Conservation (phyloP, 2,113 vertebrate species). For the Cyprinodon tularosa region DNA sequence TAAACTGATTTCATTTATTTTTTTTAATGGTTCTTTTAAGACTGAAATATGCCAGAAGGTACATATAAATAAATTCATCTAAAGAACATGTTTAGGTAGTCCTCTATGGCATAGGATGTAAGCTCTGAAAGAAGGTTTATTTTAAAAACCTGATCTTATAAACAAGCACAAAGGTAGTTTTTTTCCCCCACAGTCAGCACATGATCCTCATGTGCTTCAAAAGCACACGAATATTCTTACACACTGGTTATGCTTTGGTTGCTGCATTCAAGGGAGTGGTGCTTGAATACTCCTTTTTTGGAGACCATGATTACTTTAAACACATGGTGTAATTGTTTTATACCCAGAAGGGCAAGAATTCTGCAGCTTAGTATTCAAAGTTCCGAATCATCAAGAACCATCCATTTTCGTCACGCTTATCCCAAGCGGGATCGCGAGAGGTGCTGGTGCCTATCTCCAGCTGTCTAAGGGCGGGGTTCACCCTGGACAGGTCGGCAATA, state of each 20-base stretch:
- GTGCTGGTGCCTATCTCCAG: no score
- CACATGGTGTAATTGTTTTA: not conserved
- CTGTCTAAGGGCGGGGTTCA: no score
- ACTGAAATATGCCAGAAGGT: not conserved
- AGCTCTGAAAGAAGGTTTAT: slow-evolving; percentile 15
- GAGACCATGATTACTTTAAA: not conserved
- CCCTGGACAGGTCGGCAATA: no score
- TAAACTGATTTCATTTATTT: slow-evolving; percentile 55
- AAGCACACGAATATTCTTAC: not conserved
- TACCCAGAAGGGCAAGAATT: not conserved
- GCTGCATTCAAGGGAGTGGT: not conserved
- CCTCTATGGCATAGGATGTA: slow-evolving; percentile 17
- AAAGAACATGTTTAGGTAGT: not conserved
- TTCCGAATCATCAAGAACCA: not conserved
- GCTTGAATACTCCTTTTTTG: not conserved
- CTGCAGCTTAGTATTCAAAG: not conserved
- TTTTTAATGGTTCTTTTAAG: not conserved
- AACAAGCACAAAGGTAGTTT: not conserved
- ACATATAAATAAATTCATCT: slow-evolving; percentile 1
- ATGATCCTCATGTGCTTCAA: not conserved
- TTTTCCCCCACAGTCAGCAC: not conserved
- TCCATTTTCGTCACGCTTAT: no score
- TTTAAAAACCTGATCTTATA: slow-evolving; percentile 19
- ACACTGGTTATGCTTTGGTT: not conserved
- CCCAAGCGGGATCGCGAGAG: no score